These are phyloP conservation scores for Actinernus sp. DNA, from an alignment of 92 coral and sea anemone species.

Conservation along the genomic window DNA sequence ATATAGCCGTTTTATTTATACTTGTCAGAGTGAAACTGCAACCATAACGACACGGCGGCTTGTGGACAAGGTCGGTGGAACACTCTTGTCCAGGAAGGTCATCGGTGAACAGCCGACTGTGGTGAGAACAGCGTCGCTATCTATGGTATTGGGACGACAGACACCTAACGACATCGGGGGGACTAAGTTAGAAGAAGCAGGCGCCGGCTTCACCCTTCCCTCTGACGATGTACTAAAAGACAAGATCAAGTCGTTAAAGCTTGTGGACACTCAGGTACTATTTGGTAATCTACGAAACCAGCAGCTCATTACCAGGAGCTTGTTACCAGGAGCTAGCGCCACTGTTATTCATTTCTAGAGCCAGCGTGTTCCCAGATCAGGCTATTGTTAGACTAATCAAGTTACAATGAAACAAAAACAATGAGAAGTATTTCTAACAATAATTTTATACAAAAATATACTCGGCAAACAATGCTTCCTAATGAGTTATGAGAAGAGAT, in stretches of 20 bases:
- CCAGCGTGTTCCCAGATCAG: no score
- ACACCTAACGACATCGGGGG: constrained; percentile 36
- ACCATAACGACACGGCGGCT: constrained; percentile 41
- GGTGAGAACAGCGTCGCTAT: constrained; percentile 54
- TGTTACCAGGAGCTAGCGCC: no score
- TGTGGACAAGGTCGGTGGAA: constrained; percentile 59
- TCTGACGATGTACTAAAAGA: not conserved
- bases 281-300: no score
- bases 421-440: no score
- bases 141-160: constrained; percentile 65
- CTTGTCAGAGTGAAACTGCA: not conserved
- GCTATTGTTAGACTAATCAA: no score
- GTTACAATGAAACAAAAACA: no score
- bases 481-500: no score
- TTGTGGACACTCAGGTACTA: constrained; percentile 65
- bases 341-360: no score
- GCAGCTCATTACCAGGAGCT: no score
- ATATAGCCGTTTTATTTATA: no score
- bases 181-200: constrained; percentile 14
- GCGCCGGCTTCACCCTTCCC: constrained; percentile 36
- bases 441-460: no score
- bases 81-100: constrained; percentile 61
- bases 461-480: no score
- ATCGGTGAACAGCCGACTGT: constrained; percentile 54
- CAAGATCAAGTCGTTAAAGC: not conserved